Conservation (phyloP, 1,140 invertebrate species). For the Nebria ingens region DNA sequence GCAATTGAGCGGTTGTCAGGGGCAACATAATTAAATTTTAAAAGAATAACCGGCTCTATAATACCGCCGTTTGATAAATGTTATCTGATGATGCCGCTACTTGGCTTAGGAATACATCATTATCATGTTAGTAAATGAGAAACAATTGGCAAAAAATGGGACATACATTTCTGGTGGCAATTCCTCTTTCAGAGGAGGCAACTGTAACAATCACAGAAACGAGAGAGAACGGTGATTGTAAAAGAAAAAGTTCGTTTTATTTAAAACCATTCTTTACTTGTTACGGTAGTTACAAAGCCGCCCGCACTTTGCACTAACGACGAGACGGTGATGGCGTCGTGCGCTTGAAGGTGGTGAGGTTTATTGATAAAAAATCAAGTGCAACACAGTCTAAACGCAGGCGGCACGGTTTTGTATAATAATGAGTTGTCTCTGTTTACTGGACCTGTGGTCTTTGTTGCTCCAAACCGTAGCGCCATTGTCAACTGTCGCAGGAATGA, state of each 20-base stretch:
- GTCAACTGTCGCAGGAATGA: conserved; percentile 5
- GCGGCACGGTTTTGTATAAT: conserved; percentile 8
- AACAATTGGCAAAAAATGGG: not conserved
- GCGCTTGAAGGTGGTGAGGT: not conserved
- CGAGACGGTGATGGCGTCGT: not conserved
- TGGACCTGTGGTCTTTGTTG: not conserved
- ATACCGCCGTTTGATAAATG: not conserved
- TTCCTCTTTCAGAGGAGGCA: not conserved
- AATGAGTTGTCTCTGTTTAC: not conserved
- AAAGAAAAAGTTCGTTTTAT: not conserved
- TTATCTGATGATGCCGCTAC: not conserved
- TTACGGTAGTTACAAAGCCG: conserved; percentile 2
- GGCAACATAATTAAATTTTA: not conserved
- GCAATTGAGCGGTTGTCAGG: too few species aligned
- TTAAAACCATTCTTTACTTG: conserved; percentile 9
- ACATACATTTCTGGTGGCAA: not conserved
- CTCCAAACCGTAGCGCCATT: not conserved
- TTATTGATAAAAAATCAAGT: not conserved
- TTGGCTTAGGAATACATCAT: not conserved
- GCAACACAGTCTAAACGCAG: not conserved
- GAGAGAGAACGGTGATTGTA: not conserved
- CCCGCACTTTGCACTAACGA: not conserved
- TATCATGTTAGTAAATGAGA: not conserved
- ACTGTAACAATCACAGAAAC: not conserved
- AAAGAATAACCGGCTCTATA: too few species aligned